Percentiles rank a stretch among this genome's conserved stretches.
phyloP scores from a whole-genome alignment of 2,888 invertebrate genomes.

The Eumerus sabulonum region DNA sequence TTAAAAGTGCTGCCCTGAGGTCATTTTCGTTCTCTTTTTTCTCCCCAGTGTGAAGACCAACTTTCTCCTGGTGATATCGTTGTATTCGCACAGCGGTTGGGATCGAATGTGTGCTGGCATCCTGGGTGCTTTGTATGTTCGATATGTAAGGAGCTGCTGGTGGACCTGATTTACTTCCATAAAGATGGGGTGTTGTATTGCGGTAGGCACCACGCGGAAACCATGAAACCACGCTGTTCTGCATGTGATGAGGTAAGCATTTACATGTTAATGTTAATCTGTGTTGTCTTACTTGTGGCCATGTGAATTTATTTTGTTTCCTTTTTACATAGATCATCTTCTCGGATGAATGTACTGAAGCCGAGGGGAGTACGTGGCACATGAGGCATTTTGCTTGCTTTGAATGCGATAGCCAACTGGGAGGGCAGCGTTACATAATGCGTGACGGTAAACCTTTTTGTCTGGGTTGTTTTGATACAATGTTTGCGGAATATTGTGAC shows the following conservation, averaged over 20 bases:
- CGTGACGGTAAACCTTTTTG: slow-evolving; percentile 96
- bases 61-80: slow-evolving; percentile 94
- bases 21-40: slow-evolving; percentile 23
- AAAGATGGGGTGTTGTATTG: slow-evolving; percentile 94
- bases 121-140: slow-evolving; percentile 96
- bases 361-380: slow-evolving; percentile 98
- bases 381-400: slow-evolving; percentile 99
- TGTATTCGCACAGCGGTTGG: slow-evolving; percentile 92
- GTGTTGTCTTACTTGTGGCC: background rate
- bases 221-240: slow-evolving; percentile 96
- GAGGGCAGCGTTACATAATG: slow-evolving; percentile 99
- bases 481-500: slow-evolving; percentile 98
- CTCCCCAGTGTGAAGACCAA: slow-evolving; percentile 88
- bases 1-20: background rate
- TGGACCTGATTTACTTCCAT: slow-evolving; percentile 98
- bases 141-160: slow-evolving; percentile 95
- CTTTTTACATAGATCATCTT: slow-evolving; percentile 89
- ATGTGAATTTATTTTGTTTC: slow-evolving; percentile 6
- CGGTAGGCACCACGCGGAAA: slow-evolving; percentile 98
- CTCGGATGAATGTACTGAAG: slow-evolving; percentile 99
- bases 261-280: too few relatives aligned
- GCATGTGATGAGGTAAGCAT: slow-evolving; percentile 96
- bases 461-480: slow-evolving; percentile 95
- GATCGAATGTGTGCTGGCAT: slow-evolving; percentile 93
- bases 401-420: slow-evolving; percentile 95